phyloP scores from a whole-genome alignment of 2,113 vertebrate genomes.

The Semnopithecus entellus region DNA sequence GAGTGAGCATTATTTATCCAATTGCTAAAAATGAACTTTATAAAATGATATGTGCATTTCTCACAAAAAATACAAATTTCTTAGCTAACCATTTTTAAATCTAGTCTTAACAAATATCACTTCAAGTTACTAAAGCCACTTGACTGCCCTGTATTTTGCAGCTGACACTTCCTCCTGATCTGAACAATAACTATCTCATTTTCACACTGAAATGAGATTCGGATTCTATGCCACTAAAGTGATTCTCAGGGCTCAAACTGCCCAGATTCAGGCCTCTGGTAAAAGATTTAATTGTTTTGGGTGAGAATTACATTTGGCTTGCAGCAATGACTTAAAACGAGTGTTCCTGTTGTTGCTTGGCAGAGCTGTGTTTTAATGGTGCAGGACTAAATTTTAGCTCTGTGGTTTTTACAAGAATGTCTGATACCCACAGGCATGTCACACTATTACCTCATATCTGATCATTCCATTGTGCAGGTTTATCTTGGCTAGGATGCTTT shows the following conservation, averaged over 20 bases:
- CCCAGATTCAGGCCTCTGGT: slow-evolving; percentile 65
- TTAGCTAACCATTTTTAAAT: neutral
- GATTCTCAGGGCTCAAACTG: slow-evolving; percentile 16
- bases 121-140: slow-evolving; percentile 64
- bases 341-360: slow-evolving; percentile 66
- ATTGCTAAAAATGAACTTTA: neutral
- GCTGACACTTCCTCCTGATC: neutral
- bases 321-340: slow-evolving; percentile 49
- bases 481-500: slow-evolving; percentile 80
- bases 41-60: slow-evolving; percentile 24
- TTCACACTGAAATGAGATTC: slow-evolving; percentile 42
- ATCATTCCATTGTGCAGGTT: slow-evolving; percentile 78
- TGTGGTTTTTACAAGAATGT: slow-evolving; percentile 79
- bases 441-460: slow-evolving; percentile 80
- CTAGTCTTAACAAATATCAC: slow-evolving; percentile 14
- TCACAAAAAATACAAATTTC: slow-evolving; percentile 51
- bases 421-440: slow-evolving; percentile 77
- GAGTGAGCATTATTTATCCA: neutral
- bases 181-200: slow-evolving; percentile 5
- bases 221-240: neutral
- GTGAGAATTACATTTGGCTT: slow-evolving; percentile 47
- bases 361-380: slow-evolving; percentile 52
- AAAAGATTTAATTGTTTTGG: slow-evolving; percentile 63
- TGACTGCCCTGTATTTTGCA: slow-evolving; percentile 1
- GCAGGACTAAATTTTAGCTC: slow-evolving; percentile 61